A percentile compares a stretch with the other conserved stretches of the same genome.
Conservation (phyloP, 2,888 invertebrate species). For the Hermaeophaga mercurialis region DNA sequence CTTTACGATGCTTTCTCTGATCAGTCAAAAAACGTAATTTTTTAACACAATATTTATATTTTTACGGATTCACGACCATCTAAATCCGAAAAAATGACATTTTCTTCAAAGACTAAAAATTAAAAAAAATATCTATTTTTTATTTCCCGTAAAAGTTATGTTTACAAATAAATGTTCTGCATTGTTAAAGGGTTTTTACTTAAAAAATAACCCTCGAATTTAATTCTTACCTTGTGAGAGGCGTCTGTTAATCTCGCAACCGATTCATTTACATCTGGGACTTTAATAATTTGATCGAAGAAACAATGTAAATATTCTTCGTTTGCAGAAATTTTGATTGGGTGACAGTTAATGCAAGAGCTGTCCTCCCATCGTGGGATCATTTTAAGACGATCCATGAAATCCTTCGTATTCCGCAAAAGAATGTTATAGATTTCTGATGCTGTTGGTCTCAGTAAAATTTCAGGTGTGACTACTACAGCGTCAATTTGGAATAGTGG, state of each 20-base stretch:
- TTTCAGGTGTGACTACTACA: slow-evolving; percentile 73
- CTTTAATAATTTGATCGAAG: slow-evolving; percentile 78
- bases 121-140: too few relatives aligned
- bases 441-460: slow-evolving; percentile 75
- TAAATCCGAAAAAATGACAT: too few relatives aligned
- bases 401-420: slow-evolving; percentile 74
- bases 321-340: slow-evolving; percentile 64
- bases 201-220: too few relatives aligned
- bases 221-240: slow-evolving; percentile 58
- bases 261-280: slow-evolving; percentile 71
- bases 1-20: too few relatives aligned
- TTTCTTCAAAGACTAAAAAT: too few relatives aligned
- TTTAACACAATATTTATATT: too few relatives aligned
- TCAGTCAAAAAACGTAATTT: too few relatives aligned
- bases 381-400: slow-evolving; percentile 73
- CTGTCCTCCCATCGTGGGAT: slow-evolving; percentile 88
- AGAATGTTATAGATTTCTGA: slow-evolving; percentile 80
- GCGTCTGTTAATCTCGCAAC: slow-evolving; percentile 70
- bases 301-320: slow-evolving; percentile 72
- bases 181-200: too few relatives aligned
- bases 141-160: too few relatives aligned
- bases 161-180: too few relatives aligned
- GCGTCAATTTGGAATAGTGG: slow-evolving; percentile 80
- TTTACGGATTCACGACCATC: too few relatives aligned
- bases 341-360: slow-evolving; percentile 75